Evolutionary conservation across 2,797 vertebrate species (phyloP), one percentile per base, ranked within the genome.

Genomic region (Rhincodon typus): DNA sequence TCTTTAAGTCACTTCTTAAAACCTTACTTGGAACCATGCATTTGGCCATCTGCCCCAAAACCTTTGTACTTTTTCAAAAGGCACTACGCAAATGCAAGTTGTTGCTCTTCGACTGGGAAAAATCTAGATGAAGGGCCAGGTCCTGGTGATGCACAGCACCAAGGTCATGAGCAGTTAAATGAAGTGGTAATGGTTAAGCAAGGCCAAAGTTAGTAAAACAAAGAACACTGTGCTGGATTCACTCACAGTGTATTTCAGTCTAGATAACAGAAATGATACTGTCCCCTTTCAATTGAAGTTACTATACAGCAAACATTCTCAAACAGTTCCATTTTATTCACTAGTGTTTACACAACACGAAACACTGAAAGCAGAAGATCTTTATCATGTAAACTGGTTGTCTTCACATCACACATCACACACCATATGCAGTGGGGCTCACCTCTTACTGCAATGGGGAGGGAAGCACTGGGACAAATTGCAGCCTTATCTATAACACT

Each of bases 281-380:
- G n/a, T 8, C 88, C 74, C 88, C 30, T 66, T 91, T 62, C 19
- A 84, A 84, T 0, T 46, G 82, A 84, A 42, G 6, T 84, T 84
- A 46, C 42, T 46, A 34, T 46, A 84, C 30, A 77, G 70, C 46
- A 95, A 77, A 53, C 46, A n/a, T 70, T 57, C 30, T 1, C 67
- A 94, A 50, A 72, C 69, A 30, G 67, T 19, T 72, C 70, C n/a
- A 53, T 77, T 50, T 21, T 34, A 53, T 95, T 77, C 46, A 34
- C 94, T 77, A 50, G 6, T 74, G 70, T 57, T 95, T 72, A 94
- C 93, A 94, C 1, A 53, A 95, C 70, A 53, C 70, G n/a, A 93
- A 19, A 3, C n/a, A 38, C 62, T 66, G 67, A 15, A 30, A 74
- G 15, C 19, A 53, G 4, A 46, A 50, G 94, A 95, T 95, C 50